Evolutionary conservation across 2,113 vertebrate species (phyloP).

Genomic region (Pardalotus punctatus): DNA sequence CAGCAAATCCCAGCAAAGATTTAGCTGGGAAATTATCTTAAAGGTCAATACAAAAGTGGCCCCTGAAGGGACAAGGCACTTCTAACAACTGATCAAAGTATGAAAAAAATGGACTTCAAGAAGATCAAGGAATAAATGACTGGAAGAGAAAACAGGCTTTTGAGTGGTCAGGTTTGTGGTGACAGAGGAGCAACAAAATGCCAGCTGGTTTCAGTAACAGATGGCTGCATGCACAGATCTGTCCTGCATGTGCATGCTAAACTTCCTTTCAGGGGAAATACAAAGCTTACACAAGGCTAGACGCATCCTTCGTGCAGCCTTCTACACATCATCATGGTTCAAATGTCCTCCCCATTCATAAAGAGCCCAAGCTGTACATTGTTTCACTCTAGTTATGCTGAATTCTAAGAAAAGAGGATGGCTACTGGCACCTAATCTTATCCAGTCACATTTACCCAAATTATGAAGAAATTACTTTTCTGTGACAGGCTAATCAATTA

Average conservation of each 20-base stretch:
- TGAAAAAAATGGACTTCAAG: not conserved
- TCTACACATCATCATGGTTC: not conserved
- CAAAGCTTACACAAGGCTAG: not conserved
- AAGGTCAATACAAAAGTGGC: not conserved
- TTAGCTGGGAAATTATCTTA: constrained; percentile 1
- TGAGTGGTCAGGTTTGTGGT: not conserved
- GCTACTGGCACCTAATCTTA: not conserved
- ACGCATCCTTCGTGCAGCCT: not conserved
- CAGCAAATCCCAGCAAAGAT: not conserved
- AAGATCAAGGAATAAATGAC: constrained; percentile 19
- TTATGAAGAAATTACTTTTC: not conserved
- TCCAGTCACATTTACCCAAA: not conserved
- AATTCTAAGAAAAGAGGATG: not conserved
- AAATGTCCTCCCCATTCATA: not conserved
- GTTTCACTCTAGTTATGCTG: not conserved
- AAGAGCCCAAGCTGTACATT: not conserved
- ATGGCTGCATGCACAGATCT: constrained; percentile 22
- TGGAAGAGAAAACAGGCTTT: not conserved
- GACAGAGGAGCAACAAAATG: constrained; percentile 37
- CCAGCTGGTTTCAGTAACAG: constrained; percentile 55
- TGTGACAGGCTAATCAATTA: not conserved
- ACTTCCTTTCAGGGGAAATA: constrained; percentile 42
- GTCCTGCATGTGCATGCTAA: constrained; percentile 27
- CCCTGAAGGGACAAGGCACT: not conserved
- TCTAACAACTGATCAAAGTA: not conserved